Conservation (phyloP, 2,797 vertebrate species). For the Chelon auratus region DNA sequence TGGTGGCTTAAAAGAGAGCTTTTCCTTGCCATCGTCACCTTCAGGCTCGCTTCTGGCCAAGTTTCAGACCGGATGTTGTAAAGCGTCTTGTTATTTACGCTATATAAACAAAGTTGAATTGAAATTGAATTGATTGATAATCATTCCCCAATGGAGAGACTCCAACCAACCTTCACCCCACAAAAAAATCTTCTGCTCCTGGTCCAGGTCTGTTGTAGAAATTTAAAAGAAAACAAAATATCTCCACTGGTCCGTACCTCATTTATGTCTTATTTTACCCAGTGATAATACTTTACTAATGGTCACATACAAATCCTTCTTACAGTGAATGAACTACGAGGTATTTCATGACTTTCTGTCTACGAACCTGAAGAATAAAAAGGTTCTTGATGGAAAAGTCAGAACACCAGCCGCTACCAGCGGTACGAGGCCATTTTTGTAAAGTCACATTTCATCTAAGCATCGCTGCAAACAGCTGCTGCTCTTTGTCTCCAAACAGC, state of each 20-base stretch:
- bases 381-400: not conserved
- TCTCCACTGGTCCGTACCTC: not conserved
- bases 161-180: no score
- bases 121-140: no score
- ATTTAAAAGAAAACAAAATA: no score
- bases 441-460: constrained; percentile 25
- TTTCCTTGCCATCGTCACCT: no score
- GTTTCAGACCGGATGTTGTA: no score
- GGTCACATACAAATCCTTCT: not conserved
- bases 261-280: not conserved
- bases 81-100: no score
- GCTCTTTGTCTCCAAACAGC: constrained; percentile 43
- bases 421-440: not conserved
- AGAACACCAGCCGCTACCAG: constrained; percentile 30
- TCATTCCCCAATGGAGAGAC: no score
- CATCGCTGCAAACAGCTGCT: constrained; percentile 39
- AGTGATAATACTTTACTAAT: not conserved
- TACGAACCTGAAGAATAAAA: not conserved
- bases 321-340: not conserved
- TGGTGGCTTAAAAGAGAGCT: no score
- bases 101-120: no score
- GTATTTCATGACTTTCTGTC: not conserved
- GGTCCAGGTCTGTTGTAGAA: no score
- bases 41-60: no score
- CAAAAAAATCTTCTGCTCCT: no score